A percentile compares a stretch with the other conserved stretches of the same genome.
Evolutionary conservation across 2,888 invertebrate genomes (phyloP).

Genomic region (Syritta pipiens): DNA sequence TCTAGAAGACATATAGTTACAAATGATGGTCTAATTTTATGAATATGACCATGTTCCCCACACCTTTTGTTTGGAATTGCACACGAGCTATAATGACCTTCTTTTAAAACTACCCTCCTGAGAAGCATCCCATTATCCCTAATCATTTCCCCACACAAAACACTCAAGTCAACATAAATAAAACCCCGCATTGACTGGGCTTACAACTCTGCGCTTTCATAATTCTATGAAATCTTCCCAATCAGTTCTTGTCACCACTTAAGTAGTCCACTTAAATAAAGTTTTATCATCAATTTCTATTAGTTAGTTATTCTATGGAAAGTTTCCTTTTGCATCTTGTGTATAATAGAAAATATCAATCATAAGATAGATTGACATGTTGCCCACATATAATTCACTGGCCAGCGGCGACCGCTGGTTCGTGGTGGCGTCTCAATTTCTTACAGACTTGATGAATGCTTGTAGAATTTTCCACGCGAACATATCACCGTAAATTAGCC

Average conservation of each 20-base stretch:
- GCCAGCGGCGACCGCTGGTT: not conserved
- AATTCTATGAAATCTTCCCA: too few relatives aligned
- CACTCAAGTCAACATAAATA: too few relatives aligned
- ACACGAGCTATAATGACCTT: too few relatives aligned
- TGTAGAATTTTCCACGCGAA: conserved; percentile 46
- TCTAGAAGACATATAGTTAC: too few relatives aligned
- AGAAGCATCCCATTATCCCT: too few relatives aligned
- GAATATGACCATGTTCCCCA: too few relatives aligned
- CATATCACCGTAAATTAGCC: conserved; percentile 54
- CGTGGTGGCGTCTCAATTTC: conserved; percentile 42
- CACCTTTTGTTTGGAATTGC: too few relatives aligned
- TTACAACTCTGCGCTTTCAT: too few relatives aligned
- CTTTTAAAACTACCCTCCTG: too few relatives aligned
- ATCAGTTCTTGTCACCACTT: not conserved
- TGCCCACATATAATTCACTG: conserved; percentile 26
- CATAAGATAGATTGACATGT: conserved; percentile 22
- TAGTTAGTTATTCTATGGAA: conserved; percentile 12
- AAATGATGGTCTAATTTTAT: too few relatives aligned
- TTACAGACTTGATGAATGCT: conserved; percentile 11
- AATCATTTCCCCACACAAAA: too few relatives aligned
- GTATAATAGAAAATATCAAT: conserved; percentile 18
- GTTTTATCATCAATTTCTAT: not conserved
- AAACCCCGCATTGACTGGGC: too few relatives aligned
- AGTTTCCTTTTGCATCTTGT: conserved; percentile 9
- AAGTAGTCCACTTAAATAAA: not conserved